Percentiles rank a stretch among this genome's conserved stretches.
Evolutionary conservation across 2,113 vertebrate species (phyloP).

Genomic region (Istiophorus platypterus): DNA sequence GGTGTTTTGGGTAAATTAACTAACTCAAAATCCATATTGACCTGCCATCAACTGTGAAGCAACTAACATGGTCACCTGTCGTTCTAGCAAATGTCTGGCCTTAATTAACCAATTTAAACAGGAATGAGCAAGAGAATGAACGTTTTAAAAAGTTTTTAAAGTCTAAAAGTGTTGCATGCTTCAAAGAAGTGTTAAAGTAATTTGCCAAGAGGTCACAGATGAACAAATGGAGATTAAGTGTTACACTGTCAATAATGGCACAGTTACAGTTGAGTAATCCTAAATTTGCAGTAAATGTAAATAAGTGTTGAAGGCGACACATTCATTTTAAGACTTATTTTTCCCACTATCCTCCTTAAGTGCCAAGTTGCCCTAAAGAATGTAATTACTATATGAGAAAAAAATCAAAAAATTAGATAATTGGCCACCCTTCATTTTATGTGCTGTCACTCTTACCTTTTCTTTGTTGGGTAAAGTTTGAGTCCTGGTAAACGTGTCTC

Average conservation of each 20-base stretch:
- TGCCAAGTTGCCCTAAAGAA: fast-evolving
- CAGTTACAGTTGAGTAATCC: neutral
- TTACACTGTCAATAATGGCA: neutral
- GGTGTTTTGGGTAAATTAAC: neutral
- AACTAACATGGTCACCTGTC: neutral
- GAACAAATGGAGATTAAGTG: neutral
- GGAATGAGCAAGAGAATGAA: neutral
- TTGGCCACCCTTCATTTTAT: neutral
- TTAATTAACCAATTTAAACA: neutral
- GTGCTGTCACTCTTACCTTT: conserved; percentile 60
- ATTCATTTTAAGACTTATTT: neutral
- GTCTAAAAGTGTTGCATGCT: neutral
- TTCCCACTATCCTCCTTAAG: neutral
- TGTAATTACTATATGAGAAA: neutral
- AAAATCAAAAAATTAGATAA: neutral
- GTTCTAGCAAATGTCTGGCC: neutral
- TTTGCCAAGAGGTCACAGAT: neutral
- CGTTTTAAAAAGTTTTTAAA: neutral
- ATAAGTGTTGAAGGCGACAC: neutral
- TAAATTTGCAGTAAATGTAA: neutral
- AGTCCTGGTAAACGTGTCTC: conserved; percentile 73
- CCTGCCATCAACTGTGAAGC: neutral
- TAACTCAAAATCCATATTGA: neutral
- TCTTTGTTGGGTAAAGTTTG: conserved; percentile 75
- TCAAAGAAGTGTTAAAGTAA: neutral